These are phyloP conservation scores for Cerastoderma edule DNA, from an alignment of 2,888 invertebrate species.

Conservation along the genomic window DNA sequence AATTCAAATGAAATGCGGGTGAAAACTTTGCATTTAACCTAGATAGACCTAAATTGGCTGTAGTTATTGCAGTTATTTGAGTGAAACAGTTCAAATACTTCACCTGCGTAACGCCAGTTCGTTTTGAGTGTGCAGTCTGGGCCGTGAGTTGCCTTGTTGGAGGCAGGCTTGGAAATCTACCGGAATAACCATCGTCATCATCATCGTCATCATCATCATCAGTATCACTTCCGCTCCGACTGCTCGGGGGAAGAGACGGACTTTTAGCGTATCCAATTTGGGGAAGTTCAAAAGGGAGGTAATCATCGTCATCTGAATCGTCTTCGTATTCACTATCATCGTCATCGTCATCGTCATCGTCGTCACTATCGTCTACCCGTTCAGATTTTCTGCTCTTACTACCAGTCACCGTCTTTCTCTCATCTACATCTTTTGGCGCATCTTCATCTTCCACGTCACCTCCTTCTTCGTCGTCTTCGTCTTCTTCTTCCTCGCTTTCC, in stretches of 20 bases:
- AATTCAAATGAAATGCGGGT: no score
- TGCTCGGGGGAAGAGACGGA: slow-evolving; percentile 53
- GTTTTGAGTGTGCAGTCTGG: slow-evolving; percentile 38
- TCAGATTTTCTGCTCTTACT: slow-evolving; percentile 19
- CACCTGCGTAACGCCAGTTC: slow-evolving; percentile 39
- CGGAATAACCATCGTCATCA: slow-evolving; percentile 11
- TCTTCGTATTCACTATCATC: slow-evolving; percentile 32
- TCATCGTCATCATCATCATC: slow-evolving; percentile 21
- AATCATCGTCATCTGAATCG: slow-evolving; percentile 49
- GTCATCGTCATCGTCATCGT: slow-evolving; percentile 29
- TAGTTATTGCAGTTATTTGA: no score
- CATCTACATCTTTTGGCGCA: slow-evolving; percentile 16
- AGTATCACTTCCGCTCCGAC: slow-evolving; percentile 42
- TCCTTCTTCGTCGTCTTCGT: slow-evolving; percentile 23
- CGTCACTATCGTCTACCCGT: slow-evolving; percentile 23
- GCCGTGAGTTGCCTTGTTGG: slow-evolving; percentile 44
- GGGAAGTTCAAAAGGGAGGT: slow-evolving; percentile 50
- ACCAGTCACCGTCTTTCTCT: background rate
- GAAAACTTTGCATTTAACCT: no score
- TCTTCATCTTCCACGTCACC: slow-evolving; percentile 20
- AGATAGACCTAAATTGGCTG: no score
- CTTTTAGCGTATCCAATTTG: slow-evolving; percentile 53
- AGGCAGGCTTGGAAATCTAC: slow-evolving; percentile 35
- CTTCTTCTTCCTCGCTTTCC: slow-evolving; percentile 49
- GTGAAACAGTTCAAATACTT: no score